Evolutionary conservation across 1,140 invertebrate species (phyloP), one percentile per base, ranked within the genome.

Genomic region (Pygmarrhopalites habei): DNA sequence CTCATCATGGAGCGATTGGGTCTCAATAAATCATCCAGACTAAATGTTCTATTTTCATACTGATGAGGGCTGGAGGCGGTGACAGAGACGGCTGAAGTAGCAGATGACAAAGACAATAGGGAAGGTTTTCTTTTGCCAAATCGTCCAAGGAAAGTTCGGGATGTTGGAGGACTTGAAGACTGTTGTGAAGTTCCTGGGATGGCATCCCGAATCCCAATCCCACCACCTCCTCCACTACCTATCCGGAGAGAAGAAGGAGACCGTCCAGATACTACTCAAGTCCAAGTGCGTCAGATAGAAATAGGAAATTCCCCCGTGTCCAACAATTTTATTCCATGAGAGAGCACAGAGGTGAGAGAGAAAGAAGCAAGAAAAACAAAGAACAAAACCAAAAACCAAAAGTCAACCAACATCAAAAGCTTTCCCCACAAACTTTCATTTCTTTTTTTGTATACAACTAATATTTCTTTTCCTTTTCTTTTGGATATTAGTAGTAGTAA

Each of bases 111-210:
- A 78, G 84, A 86, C 74, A 86, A 79, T 76, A 87, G 81, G 71
- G 85, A 87, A 73, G 85, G 83, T 83, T 87, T 87, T 79, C 86
- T 82, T 77, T 87, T 86, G 82, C 85, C 85, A 75, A 87, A 81
- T 75, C 85, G 82, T 74, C 83, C 83, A 73, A 88, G 82, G 72
- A 87, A 80, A 60, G 85, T 84, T 56, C 84, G 65, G 21, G 73
- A 65, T 28, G 70, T 63, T n/a, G 71, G 80, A 62, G 79, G 77
- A 64, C 76, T 74, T 44, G 73, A 72, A 23, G 73, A 73, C 62
- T 60, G 75, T 72, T 78, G 75, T 66, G 63, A 74, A 73, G 73
- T 76, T 17, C 69, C 66, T 49, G 69, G 60, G 43, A 71, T 57
- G n/a, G 66, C n/a, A 15, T 70, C 69, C 10, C 64, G 47, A 3